A percentile compares a stretch with the other conserved stretches of the same genome.
Evolutionary conservation across 2,888 invertebrate species (phyloP).

Genomic region (Ormyrus pomaceus): DNA sequence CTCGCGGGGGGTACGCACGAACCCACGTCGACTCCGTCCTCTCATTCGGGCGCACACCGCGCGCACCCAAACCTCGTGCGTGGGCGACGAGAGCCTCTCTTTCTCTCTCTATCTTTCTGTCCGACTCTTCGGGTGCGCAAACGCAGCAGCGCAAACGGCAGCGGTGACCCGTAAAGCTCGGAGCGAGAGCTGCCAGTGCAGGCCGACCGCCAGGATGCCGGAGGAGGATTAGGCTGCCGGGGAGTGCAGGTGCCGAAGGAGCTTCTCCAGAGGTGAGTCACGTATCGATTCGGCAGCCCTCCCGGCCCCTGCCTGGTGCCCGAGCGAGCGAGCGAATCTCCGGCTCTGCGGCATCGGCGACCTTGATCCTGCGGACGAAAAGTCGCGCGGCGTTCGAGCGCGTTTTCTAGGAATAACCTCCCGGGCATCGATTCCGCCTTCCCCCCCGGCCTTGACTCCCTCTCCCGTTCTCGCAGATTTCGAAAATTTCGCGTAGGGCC

Average conservation of each 20-base stretch:
- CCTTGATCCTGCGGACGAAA: conserved; percentile 48
- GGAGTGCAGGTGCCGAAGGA: no score
- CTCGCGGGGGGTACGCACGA: background rate
- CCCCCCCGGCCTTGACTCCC: conserved; percentile 9
- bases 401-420: no score
- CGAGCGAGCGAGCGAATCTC: conserved; percentile 14
- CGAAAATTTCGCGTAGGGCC: no score
- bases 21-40: conserved; percentile 2
- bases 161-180: no score
- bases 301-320: no score
- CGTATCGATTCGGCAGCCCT: conserved; percentile 42
- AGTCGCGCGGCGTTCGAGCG: conserved; percentile 11
- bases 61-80: background rate
- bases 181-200: no score
- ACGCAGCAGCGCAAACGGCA: no score
- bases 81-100: background rate
- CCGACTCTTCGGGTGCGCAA: no score
- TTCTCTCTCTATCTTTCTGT: no score
- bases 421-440: background rate
- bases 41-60: background rate
- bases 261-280: conserved; percentile 33
- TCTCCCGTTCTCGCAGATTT: conserved; percentile 28
- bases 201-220: no score
- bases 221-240: no score
- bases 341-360: conserved; percentile 48